Conservation (phyloP, 2,113 vertebrate species). For the Zingel zingel region DNA sequence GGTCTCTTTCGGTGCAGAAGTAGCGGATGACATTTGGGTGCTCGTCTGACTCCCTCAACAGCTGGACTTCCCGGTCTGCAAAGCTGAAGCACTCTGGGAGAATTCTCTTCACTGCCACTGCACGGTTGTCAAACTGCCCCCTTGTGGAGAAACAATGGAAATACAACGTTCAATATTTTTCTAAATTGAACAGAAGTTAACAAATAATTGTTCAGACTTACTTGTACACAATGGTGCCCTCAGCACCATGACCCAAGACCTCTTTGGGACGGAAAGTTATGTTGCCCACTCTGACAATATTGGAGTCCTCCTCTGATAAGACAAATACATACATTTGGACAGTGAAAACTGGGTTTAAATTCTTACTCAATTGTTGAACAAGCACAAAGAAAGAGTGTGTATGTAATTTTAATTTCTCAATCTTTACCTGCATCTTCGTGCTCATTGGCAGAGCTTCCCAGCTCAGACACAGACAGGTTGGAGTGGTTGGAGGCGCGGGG, state of each 20-base stretch:
- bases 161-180: neutral
- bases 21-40: constrained; percentile 98
- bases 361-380: neutral
- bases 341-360: neutral
- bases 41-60: constrained; percentile 95
- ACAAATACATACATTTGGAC: neutral
- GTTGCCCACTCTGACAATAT: constrained; percentile 91
- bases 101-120: constrained; percentile 96
- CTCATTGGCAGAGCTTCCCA: constrained; percentile 86
- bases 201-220: constrained; percentile 68
- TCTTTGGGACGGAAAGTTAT: constrained; percentile 93
- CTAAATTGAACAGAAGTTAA: neutral
- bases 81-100: constrained; percentile 98
- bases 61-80: constrained; percentile 94
- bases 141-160: constrained; percentile 74
- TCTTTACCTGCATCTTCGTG: constrained; percentile 90
- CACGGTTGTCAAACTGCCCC: constrained; percentile 94
- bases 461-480: constrained; percentile 87
- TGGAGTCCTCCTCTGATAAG: constrained; percentile 87
- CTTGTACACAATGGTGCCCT: constrained; percentile 98
- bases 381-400: neutral
- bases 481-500: constrained; percentile 94
- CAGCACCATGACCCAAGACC: constrained; percentile 95
- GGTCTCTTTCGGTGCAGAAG: constrained; percentile 96
- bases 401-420: neutral